Percentiles rank a stretch among this genome's conserved stretches.
These are phyloP conservation scores for Brotula barbata DNA, from an alignment of 2,797 vertebrate species.

Conservation along the genomic window DNA sequence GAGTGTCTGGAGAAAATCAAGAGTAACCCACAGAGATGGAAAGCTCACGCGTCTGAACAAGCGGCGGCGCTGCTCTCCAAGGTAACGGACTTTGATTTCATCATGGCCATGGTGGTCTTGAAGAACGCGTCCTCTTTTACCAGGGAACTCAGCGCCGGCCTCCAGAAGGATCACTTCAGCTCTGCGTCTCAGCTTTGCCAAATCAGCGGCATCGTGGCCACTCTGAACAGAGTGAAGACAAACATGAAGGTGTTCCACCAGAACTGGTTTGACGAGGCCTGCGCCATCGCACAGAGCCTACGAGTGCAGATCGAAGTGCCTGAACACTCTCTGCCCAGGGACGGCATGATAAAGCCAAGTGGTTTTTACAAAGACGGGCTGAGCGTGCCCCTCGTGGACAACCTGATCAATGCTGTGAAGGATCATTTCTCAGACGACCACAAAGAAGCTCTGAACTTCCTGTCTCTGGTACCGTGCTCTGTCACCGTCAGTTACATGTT, in stretches of 20 bases:
- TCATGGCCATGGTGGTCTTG: conserved; percentile 80
- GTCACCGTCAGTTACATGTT: conserved; percentile 84
- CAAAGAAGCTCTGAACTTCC: conserved; percentile 84
- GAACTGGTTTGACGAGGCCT: conserved; percentile 85
- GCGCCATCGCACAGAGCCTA: conserved; percentile 76
- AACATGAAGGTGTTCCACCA: conserved; percentile 86
- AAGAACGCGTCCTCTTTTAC: conserved; percentile 84
- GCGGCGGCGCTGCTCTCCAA: conserved; percentile 71
- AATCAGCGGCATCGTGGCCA: conserved; percentile 81
- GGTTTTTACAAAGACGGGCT: conserved; percentile 81
- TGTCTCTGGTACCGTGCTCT: conserved; percentile 81
- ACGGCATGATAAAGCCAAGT: conserved; percentile 78
- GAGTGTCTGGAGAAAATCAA: conserved; percentile 82
- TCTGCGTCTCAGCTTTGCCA: conserved; percentile 83
- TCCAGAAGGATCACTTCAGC: conserved; percentile 84
- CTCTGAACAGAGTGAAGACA: conserved; percentile 82
- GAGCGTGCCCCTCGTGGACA: conserved; percentile 81
- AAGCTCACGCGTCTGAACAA: conserved; percentile 65
- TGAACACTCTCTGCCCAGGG: conserved; percentile 73
- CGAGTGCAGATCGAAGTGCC: conserved; percentile 81
- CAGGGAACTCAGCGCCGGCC: conserved; percentile 79
- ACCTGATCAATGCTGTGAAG: conserved; percentile 82
- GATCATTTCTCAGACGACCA: conserved; percentile 86
- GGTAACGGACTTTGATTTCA: conserved; percentile 83
- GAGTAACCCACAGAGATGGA: conserved; percentile 80